Evolutionary conservation across 2,888 invertebrate species (phyloP), one percentile per base, ranked within the genome.

Genomic region (Calliopum simillimum): DNA sequence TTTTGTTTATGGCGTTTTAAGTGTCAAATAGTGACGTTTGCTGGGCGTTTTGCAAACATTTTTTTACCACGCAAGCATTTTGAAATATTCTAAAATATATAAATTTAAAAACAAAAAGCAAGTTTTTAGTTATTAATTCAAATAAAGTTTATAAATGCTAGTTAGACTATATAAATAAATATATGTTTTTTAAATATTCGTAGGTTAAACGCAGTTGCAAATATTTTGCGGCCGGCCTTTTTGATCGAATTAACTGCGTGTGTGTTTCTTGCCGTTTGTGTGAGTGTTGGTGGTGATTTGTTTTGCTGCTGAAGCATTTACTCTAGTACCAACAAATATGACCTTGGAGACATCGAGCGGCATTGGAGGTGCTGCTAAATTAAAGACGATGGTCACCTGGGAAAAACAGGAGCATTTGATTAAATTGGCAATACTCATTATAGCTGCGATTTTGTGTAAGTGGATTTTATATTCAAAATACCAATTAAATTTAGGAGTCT

Each of bases 381-480:
- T 80, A 14, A 80, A 76, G 56, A 79, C 78, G 47, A 65, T 81
- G 56, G 86, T 89, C 83, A 90, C 90, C 56, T 88, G 90, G 69
- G 93, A 94, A 78, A 95, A 95, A 81, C 94, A 95, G 83, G 94
- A 95, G 84, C 94, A 94, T 47, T 87, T 95, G 68, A 86, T 95
- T 58, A 95, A 86, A 74, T 76, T 98, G 81, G 91, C 94, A 76
- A 94, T 98, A 84, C 89, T 98, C 78, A 93, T 97, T 65, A 89
- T 96, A 85, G 97, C 97, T 79, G 94, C 95, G 69, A 92, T 98
- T 83, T 88, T 98, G 80, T 97, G 98, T 98, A 89, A 92, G 95
- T 92, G 72, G 8, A 33, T 33, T 33, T 8, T 33, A 33, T 33
- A 33, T 33, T n/a, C n/a, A n/a, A n/a, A n/a, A n/a, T n/a, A n/a